Percentiles rank a stretch among this genome's conserved stretches.
These are phyloP conservation scores for Holothuria leucospilota DNA, from an alignment of 53 echinoderm and acorn worm species.

Conservation along the genomic window DNA sequence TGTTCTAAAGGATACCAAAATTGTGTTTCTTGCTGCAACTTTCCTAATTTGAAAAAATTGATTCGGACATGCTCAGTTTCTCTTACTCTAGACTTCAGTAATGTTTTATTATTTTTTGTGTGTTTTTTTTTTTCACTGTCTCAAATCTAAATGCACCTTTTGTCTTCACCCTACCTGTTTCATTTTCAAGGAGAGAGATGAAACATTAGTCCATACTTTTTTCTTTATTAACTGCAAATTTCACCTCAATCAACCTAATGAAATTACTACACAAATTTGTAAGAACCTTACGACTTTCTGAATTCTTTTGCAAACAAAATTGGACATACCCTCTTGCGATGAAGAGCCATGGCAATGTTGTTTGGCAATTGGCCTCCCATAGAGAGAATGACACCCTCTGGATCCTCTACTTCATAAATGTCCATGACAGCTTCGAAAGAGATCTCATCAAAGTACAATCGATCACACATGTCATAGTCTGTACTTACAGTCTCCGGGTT, in stretches of 20 bases:
- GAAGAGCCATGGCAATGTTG: conserved; percentile 97
- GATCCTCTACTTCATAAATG: conserved; percentile 93
- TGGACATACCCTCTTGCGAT: conserved; percentile 85
- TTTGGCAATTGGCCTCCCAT: conserved; percentile 99
- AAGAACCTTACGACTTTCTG: background rate
- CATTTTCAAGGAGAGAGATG: no score
- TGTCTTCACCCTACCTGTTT: no score
- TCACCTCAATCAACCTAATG: background rate
- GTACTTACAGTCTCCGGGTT: conserved; percentile 99
- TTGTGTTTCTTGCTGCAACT: no score
- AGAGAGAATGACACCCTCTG: conserved; percentile 85
- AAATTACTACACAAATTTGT: background rate
- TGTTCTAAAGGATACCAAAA: no score
- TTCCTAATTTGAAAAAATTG: no score
- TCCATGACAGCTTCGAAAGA: conserved; percentile 99
- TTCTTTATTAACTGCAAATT: no score
- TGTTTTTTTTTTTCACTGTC: no score
- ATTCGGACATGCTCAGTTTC: no score
- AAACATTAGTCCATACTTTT: no score
- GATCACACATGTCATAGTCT: conserved; percentile 99
- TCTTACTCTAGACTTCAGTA: no score
- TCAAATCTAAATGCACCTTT: no score
- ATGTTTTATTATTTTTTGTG: no score
- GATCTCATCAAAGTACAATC: conserved; percentile 99
- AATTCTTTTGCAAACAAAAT: background rate